phyloP scores from a whole-genome alignment of 1,140 invertebrate genomes.

The Piezodorus guildinii region DNA sequence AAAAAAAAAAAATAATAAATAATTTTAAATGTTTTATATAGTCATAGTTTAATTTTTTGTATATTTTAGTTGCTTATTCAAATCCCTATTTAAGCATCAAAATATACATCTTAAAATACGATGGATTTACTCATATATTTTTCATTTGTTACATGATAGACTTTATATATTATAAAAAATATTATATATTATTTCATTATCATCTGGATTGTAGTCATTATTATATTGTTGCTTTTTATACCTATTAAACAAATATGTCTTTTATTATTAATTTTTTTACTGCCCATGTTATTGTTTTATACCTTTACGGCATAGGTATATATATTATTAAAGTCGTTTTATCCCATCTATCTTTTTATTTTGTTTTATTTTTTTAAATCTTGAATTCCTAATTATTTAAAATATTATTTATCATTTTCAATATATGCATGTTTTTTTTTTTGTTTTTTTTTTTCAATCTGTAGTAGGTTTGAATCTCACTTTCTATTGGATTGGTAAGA shows the following conservation, averaged over 20 bases:
- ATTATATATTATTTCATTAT: conserved; percentile 23
- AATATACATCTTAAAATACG: background rate
- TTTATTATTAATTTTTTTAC: conserved; percentile 18
- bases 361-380: no score
- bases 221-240: conserved; percentile 29
- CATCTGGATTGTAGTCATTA: conserved; percentile 21
- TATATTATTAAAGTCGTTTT: no score
- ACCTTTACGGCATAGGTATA: no score
- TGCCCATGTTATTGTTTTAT: no score
- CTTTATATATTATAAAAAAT: conserved; percentile 11
- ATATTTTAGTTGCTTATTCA: conserved; percentile 10
- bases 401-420: no score
- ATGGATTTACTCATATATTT: conserved; percentile 11
- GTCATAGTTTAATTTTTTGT: conserved; percentile 1
- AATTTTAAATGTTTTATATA: background rate
- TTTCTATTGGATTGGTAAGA: no score
- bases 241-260: conserved; percentile 27
- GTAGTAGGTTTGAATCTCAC: no score
- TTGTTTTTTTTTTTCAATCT: no score
- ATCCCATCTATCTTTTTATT: no score
- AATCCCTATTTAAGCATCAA: conserved; percentile 7
- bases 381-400: no score
- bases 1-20: no score
- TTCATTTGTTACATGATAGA: conserved; percentile 12
- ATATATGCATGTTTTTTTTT: no score